Evolutionary conservation across 2,888 invertebrate species (phyloP), one percentile per base, ranked within the genome.

Genomic region (Ophonus ardosiacus): DNA sequence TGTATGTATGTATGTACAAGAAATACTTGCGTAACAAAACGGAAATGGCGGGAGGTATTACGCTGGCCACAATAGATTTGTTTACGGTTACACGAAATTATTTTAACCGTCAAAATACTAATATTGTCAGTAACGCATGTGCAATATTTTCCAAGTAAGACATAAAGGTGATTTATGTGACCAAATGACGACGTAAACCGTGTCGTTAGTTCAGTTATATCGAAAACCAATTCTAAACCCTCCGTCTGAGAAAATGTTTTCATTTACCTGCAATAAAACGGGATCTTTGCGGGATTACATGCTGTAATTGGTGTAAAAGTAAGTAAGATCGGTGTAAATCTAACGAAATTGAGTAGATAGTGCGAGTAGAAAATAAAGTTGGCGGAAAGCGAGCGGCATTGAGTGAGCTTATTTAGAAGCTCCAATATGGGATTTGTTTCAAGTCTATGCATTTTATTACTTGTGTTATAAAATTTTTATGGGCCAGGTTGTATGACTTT

Each of bases 381-480:
- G 40, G 8, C n/a, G 15, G 71, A 10, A 74, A 74, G 71, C 43
- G 40, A n/a, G 17, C 18, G 18, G 31, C 71, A 74, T 74, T 74
- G 18, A 74, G 43, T 21, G 71, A 43, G 40, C 43, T 74, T 74
- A 40, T 74, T 74, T 43, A 74, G 71, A 43, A 43, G 71, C 43
- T 40, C 71, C 71, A 43, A 74, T 74, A 74, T 43, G 51, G 71
- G 71, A 74, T 74, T 74, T 74, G 71, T 43, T 51, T 74, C 71
- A 74, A 74, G 71, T 56, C 68, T 24, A 57, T 57, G 71, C 68
- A 68, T 68, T 65, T 71, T 68, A 57, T 56, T 82, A 71, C 82
- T 71, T 43, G 71, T 21, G 82, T 82, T 71, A 51, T 82, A 68
- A 82, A 81, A 81, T 10, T 81, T 63, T 81, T 81, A 81, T 81